A percentile compares a stretch with the other conserved stretches of the same genome.
Conservation (phyloP, 2,888 invertebrate genomes). For the Neelides folsomi region DNA sequence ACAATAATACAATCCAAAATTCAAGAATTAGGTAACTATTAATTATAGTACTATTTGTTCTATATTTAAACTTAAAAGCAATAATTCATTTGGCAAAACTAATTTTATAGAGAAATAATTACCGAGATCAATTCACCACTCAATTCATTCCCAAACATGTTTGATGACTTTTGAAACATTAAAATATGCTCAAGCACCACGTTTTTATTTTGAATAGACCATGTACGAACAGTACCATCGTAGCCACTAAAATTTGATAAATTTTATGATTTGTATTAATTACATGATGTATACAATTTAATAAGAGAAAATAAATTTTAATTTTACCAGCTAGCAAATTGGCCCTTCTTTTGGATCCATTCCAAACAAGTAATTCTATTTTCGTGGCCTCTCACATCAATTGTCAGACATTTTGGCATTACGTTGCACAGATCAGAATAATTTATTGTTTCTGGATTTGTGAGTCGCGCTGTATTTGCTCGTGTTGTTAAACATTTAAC, state of each 20-base stretch:
- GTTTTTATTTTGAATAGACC: constrained; percentile 41
- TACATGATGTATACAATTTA: neutral
- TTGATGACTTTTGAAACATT: constrained; percentile 43
- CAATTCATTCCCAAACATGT: constrained; percentile 42
- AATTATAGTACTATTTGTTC: too few species aligned
- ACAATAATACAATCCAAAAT: too few species aligned
- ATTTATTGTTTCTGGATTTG: constrained; percentile 38
- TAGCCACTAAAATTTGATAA: constrained; percentile 40
- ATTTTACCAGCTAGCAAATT: constrained; percentile 43
- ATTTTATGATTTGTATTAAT: neutral
- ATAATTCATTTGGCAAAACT: too few species aligned
- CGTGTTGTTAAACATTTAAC: constrained; percentile 40
- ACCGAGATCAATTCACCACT: constrained; percentile 41
- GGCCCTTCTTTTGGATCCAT: constrained; percentile 40
- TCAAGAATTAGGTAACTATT: too few species aligned
- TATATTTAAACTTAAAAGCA: too few species aligned
- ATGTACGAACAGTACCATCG: constrained; percentile 50
- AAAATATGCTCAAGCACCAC: constrained; percentile 44
- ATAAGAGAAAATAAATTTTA: neutral
- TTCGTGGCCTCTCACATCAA: constrained; percentile 45
- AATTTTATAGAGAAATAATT: too few species aligned
- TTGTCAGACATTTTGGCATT: constrained; percentile 38
- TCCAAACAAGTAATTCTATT: constrained; percentile 41
- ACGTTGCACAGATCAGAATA: constrained; percentile 44
- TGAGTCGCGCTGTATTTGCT: constrained; percentile 35